Conservation (phyloP, 2,113 vertebrate genomes). For the Pelmatolapia mariae region DNA sequence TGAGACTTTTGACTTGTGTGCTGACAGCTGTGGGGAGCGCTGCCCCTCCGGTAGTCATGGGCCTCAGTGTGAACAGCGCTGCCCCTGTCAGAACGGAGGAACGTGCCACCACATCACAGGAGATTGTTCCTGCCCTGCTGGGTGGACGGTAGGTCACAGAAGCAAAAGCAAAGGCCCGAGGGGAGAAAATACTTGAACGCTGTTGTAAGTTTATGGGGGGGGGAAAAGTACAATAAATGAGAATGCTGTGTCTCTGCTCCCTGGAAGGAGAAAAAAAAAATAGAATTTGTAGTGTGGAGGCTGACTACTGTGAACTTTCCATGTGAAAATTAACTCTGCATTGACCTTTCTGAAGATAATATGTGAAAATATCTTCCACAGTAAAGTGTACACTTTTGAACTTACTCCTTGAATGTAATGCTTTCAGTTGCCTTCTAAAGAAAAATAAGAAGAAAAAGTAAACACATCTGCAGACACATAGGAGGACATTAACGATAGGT, state of each 20-base stretch:
- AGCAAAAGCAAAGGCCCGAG: neutral
- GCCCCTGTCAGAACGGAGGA: constrained; percentile 96
- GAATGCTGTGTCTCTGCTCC: neutral
- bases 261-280: neutral
- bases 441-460: neutral
- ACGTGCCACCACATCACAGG: constrained; percentile 95
- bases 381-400: neutral
- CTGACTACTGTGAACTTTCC: neutral
- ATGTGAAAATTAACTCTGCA: neutral
- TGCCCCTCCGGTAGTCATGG: constrained; percentile 94
- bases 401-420: neutral
- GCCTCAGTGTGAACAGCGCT: constrained; percentile 91
- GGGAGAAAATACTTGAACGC: neutral
- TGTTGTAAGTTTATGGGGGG: neutral
- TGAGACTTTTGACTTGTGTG: constrained; percentile 1
- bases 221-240: neutral
- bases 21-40: constrained; percentile 85
- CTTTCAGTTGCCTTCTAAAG: neutral
- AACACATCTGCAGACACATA: neutral
- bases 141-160: constrained; percentile 84
- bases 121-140: constrained; percentile 89
- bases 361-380: neutral
- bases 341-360: neutral
- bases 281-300: neutral
- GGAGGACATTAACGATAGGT: neutral